Conservation (phyloP, 1,140 invertebrate species). For the Rhyacophila brunnea region DNA sequence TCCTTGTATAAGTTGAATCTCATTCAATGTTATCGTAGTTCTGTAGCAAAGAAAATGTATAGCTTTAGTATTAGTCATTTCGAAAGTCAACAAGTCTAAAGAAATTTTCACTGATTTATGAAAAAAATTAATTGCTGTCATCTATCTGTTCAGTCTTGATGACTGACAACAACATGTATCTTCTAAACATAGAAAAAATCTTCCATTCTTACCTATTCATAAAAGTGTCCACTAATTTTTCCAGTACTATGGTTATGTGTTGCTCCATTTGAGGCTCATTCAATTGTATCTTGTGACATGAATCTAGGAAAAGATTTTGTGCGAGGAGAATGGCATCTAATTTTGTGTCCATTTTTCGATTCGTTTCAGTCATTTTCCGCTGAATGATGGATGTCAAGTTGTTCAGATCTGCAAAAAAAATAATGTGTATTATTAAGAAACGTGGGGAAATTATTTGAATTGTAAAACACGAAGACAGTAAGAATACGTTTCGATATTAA, state of each 20-base stretch:
- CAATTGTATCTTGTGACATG: slow-evolving; percentile 58
- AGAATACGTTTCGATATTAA: too few species aligned
- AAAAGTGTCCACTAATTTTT: slow-evolving; percentile 58
- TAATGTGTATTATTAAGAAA: too few species aligned
- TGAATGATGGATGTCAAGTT: slow-evolving; percentile 25
- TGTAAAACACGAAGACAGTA: too few species aligned
- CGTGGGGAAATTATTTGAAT: too few species aligned
- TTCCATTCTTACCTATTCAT: slow-evolving; percentile 53
- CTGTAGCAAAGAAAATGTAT: too few species aligned
- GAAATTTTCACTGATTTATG: too few species aligned
- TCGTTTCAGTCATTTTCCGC: slow-evolving; percentile 37
- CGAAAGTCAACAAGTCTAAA: too few species aligned
- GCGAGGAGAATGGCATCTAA: slow-evolving; percentile 55
- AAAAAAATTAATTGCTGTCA: too few species aligned
- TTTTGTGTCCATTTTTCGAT: slow-evolving; percentile 43
- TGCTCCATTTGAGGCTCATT: slow-evolving; percentile 57
- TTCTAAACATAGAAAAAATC: not conserved
- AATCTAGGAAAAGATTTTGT: slow-evolving; percentile 60
- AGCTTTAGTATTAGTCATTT: too few species aligned
- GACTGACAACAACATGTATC: too few species aligned
- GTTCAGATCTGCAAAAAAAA: slow-evolving; percentile 17
- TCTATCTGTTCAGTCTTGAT: too few species aligned
- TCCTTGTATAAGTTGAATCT: slow-evolving; percentile 47
- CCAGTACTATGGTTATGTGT: slow-evolving; percentile 56
- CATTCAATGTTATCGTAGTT: slow-evolving; percentile 47